Evolutionary conservation across 2,888 invertebrate genomes (phyloP).

Genomic region (Margaritifera margaritifera): DNA sequence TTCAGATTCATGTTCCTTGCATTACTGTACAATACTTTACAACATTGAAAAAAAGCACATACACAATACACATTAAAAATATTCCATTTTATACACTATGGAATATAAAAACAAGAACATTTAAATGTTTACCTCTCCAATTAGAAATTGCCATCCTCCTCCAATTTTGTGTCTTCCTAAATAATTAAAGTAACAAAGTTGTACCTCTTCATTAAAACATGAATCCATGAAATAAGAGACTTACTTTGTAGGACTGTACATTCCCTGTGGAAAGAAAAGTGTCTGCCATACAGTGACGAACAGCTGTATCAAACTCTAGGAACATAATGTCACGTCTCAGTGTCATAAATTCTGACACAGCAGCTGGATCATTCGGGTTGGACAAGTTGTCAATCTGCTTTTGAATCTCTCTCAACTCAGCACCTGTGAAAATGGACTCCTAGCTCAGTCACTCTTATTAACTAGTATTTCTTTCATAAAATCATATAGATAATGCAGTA

Average conservation of each 20-base stretch:
- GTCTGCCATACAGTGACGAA: constrained; percentile 68
- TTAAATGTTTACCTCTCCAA: too few relatives aligned
- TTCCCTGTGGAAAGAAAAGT: constrained; percentile 71
- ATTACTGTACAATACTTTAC: too few relatives aligned
- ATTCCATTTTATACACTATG: too few relatives aligned
- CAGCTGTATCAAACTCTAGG: constrained; percentile 70
- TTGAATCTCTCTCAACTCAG: constrained; percentile 71
- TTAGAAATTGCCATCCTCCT: too few relatives aligned
- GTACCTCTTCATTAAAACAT: not conserved
- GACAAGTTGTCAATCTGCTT: constrained; percentile 67
- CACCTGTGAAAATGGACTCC: constrained; percentile 46
- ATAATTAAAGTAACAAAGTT: too few relatives aligned
- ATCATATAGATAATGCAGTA: too few relatives aligned
- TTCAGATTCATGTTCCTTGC: too few relatives aligned
- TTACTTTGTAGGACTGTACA: constrained; percentile 65
- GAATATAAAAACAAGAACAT: too few relatives aligned
- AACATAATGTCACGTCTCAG: constrained; percentile 70
- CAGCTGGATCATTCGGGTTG: constrained; percentile 56
- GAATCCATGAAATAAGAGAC: not conserved
- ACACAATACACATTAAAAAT: too few relatives aligned
- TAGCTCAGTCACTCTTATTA: not conserved
- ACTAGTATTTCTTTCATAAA: too few relatives aligned
- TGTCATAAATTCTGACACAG: constrained; percentile 63
- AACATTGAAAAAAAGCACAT: too few relatives aligned
- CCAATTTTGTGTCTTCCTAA: too few relatives aligned